phyloP scores from a whole-genome alignment of 2,113 vertebrate genomes.

The Oreochromis aureus region DNA sequence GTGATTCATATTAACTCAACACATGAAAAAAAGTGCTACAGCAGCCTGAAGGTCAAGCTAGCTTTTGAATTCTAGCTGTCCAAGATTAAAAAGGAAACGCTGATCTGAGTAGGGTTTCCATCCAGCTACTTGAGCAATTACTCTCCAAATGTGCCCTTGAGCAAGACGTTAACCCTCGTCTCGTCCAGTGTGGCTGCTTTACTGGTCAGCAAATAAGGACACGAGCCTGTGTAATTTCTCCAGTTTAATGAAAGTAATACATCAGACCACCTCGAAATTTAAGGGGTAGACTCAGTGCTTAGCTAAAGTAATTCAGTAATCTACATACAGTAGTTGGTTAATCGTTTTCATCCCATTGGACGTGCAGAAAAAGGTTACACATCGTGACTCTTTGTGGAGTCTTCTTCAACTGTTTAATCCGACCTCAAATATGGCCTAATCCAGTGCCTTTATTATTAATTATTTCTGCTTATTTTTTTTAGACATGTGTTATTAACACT shows the following conservation, averaged over 20 bases:
- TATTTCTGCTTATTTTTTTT: not conserved
- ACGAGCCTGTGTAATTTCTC: not conserved
- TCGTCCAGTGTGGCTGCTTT: not conserved
- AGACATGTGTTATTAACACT: not conserved
- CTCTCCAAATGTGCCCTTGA: not conserved
- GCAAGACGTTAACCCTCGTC: not conserved
- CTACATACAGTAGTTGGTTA: not conserved
- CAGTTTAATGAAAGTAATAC: slow-evolving; percentile 13
- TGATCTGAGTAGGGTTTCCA: not conserved
- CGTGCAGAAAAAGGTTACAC: not conserved
- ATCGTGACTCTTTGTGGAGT: not conserved
- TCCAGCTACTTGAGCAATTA: not conserved
- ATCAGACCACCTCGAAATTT: not conserved
- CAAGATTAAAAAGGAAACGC: not conserved
- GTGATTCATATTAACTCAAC: not conserved
- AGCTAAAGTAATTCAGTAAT: not conserved
- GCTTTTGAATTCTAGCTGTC: not conserved
- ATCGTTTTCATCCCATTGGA: not conserved
- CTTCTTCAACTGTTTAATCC: not conserved
- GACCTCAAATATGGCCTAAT: not conserved
- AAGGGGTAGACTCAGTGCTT: not conserved
- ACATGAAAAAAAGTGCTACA: not conserved
- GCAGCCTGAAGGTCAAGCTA: not conserved
- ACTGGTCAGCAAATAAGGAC: not conserved
- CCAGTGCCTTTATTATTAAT: not conserved